These are phyloP conservation scores for Psilopsiagon aurifrons DNA, from an alignment of 2,113 vertebrate species.

Conservation along the genomic window DNA sequence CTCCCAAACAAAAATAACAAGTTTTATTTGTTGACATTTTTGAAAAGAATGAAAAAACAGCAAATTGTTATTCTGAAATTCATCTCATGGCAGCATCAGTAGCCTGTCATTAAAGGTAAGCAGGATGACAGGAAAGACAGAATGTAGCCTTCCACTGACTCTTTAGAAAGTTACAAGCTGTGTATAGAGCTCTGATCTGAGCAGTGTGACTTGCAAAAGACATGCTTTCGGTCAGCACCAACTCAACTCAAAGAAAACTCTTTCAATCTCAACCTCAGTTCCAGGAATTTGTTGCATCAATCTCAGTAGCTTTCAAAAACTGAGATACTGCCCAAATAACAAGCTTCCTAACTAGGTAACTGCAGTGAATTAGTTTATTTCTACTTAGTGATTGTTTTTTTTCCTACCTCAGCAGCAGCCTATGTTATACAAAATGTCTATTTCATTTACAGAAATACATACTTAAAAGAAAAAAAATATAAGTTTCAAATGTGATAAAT, in stretches of 20 bases:
- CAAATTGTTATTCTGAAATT: background rate
- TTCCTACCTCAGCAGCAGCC: background rate
- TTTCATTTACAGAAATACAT: background rate
- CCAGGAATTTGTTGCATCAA: background rate
- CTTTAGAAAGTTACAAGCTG: background rate
- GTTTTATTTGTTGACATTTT: background rate
- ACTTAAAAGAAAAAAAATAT: background rate
- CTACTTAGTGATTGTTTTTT: background rate
- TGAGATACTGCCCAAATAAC: background rate
- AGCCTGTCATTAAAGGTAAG: slow-evolving; percentile 13
- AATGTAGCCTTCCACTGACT: background rate
- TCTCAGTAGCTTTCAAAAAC: background rate
- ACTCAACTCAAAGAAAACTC: background rate
- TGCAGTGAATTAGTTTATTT: background rate
- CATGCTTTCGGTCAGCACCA: background rate
- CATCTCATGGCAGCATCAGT: background rate
- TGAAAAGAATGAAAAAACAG: background rate
- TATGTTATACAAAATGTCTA: background rate
- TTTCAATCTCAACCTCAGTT: background rate
- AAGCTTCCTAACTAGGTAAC: background rate
- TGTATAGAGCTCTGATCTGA: background rate
- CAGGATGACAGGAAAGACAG: background rate
- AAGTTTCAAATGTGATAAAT: background rate
- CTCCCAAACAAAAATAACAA: background rate
- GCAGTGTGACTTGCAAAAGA: background rate